Base-by-base conservation (phyloP, 1,140 invertebrate genomes). In the Polypedilum vanderplanki region DNA sequence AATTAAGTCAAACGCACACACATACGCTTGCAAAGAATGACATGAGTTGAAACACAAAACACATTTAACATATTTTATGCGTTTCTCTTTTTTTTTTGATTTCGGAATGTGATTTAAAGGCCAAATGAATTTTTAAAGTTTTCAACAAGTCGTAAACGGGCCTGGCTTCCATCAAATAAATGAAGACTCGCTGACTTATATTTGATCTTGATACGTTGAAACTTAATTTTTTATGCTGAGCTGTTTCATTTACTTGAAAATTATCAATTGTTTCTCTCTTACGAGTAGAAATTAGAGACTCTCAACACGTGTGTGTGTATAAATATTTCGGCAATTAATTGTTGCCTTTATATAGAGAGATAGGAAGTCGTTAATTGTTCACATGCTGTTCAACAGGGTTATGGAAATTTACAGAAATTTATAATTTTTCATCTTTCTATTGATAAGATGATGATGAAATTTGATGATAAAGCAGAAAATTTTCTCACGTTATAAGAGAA, bases 51-150 rank as follows among this genome's bases (percentile, higher is more conserved):
- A 57, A 46, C 24, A 33, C 24, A 33, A 33, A 33, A 33, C 24
- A 33, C 24, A 33, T 33, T 33, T 33, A 33, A 33, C 1, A 33
- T 33, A 15, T 57, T 57, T 57, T 57, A 57, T 57, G 46, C 46
- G 46, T 57, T 57, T 57, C 46, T 57, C 46, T 57, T 57, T 57
- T 57, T n/a, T 57, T 57, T 57, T 57, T 57, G 12, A 57, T 57
- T n/a, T 57, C n/a, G 46, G n/a, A 57, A n/a, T 57, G 46, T 57
- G 46, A 57, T n/a, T 57, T 57, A 57, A 57, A 57, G 46, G 46
- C 46, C 46, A 57, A 57, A n/a, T 57, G 46, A 57, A n/a, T 57
- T 57, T 57, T 57, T 57, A 57, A 57, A 57, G 46, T 57, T 57
- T 57, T 57, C 46, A n/a, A n/a, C 10, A 33, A 33, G 24, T 5